phyloP scores from a whole-genome alignment of 2,888 invertebrate species.

The Glaucopsyche alexis region DNA sequence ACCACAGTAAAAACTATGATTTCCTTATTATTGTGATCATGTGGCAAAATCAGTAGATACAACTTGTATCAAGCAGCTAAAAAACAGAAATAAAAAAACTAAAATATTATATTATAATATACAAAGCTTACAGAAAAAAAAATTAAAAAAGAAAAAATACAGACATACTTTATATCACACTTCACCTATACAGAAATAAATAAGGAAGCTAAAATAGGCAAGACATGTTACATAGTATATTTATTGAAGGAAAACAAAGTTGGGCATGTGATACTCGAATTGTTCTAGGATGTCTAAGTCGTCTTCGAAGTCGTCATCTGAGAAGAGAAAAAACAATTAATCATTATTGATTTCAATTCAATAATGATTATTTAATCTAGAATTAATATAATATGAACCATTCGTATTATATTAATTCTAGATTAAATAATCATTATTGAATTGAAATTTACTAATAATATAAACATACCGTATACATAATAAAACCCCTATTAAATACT shows the following conservation, averaged over 20 bases:
- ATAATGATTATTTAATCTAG: no score
- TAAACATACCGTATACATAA: not conserved
- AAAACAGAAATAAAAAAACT: not conserved
- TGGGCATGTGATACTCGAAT: conserved; percentile 47
- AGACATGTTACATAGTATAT: not conserved
- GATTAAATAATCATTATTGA: no score
- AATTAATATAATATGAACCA: no score
- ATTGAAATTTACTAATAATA: no score
- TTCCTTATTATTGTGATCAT: not conserved
- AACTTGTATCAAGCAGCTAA: not conserved
- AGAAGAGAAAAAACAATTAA: conserved; percentile 3
- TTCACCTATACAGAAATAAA: conserved; percentile 6
- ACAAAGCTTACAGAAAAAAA: conserved; percentile 10
- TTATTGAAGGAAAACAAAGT: conserved; percentile 48
- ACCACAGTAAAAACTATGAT: not conserved
- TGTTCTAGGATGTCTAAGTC: conserved; percentile 56
- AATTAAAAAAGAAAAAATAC: not conserved
- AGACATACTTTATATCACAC: conserved; percentile 1
- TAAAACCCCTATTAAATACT: no score
- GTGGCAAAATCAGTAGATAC: not conserved
- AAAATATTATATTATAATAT: conserved; percentile 19
- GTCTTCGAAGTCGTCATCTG: conserved; percentile 62
- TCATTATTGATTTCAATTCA: no score
- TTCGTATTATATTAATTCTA: no score
- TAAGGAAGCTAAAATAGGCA: conserved; percentile 18